Evolutionary conservation across 2,113 vertebrate genomes (phyloP).

Genomic region (Clarias macrocephalus): DNA sequence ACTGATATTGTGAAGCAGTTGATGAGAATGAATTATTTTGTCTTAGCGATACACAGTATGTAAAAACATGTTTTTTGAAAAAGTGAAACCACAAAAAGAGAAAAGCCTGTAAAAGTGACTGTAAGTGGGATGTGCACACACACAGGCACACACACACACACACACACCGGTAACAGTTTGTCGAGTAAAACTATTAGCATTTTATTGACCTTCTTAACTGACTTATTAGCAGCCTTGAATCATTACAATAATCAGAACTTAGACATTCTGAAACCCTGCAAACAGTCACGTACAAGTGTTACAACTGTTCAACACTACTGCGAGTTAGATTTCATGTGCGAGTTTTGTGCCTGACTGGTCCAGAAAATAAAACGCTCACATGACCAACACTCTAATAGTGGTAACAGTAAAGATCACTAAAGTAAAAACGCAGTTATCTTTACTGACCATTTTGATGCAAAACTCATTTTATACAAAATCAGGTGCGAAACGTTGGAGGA

Average conservation of each 20-base stretch:
- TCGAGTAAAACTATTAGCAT: background rate
- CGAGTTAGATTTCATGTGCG: background rate
- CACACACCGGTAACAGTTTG: background rate
- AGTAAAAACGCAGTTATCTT: background rate
- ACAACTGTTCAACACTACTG: background rate
- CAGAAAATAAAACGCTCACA: background rate
- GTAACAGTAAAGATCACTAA: background rate
- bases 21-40: too few species aligned
- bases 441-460: background rate
- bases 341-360: background rate
- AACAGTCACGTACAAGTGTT: background rate
- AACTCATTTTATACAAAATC: background rate
- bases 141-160: too few species aligned
- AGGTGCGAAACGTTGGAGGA: background rate
- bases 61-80: background rate
- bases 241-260: background rate
- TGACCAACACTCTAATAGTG: background rate
- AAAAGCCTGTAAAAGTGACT: background rate
- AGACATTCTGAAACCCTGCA: background rate
- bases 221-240: background rate
- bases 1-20: too few species aligned
- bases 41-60: background rate
- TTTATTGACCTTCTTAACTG: background rate
- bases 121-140: background rate
- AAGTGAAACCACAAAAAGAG: background rate